Evolutionary conservation across 2,113 vertebrate genomes (phyloP).

Genomic region (Pelmatolapia mariae): DNA sequence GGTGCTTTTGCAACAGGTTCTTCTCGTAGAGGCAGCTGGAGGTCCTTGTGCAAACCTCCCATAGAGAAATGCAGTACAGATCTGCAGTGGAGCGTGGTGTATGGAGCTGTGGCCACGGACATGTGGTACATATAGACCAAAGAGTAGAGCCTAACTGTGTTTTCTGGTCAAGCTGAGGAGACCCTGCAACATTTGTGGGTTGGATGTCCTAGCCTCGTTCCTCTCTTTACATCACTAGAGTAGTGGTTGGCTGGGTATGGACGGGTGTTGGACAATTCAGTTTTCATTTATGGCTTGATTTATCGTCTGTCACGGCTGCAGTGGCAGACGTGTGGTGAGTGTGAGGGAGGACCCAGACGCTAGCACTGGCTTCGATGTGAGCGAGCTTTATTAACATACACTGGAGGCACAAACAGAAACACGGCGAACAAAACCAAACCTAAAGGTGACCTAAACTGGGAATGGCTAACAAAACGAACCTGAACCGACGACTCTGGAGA

Average conservation of each 20-base stretch:
- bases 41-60: neutral
- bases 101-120: too few relatives aligned
- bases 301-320: constrained; percentile 66
- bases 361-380: too few relatives aligned
- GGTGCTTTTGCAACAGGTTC: neutral
- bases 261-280: neutral
- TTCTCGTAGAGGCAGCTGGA: neutral
- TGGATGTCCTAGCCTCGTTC: neutral
- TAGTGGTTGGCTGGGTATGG: neutral
- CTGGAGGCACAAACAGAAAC: too few relatives aligned
- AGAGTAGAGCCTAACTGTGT: neutral
- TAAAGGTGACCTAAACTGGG: too few relatives aligned
- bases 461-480: accelerated
- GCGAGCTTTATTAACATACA: neutral
- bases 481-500: too few relatives aligned
- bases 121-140: neutral
- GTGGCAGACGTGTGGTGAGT: neutral
- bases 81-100: neutral
- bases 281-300: neutral
- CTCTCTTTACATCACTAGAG: neutral
- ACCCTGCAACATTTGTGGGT: neutral
- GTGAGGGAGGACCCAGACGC: too few relatives aligned
- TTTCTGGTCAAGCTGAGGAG: neutral
- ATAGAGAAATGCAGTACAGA: neutral
- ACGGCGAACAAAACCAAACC: too few relatives aligned